These are phyloP conservation scores for Brenthis daphne DNA, from an alignment of 2,888 invertebrate genomes.

Conservation along the genomic window DNA sequence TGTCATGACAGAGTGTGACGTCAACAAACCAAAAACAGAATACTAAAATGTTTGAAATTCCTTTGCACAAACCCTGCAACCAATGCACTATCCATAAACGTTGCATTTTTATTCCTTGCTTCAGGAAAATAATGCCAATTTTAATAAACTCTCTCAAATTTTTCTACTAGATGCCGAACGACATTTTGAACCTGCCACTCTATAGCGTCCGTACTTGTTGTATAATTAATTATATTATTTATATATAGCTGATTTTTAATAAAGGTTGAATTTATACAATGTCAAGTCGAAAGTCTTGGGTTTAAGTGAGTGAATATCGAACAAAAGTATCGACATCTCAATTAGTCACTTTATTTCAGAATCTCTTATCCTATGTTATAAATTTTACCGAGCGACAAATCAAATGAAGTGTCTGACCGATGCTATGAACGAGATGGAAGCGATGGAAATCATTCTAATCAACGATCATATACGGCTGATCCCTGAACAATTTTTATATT, in stretches of 20 bases:
- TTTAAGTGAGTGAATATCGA: neutral
- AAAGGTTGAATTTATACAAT: neutral
- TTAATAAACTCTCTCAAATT: constrained; percentile 52
- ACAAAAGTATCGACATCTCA: constrained; percentile 1
- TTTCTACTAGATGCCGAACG: constrained; percentile 25
- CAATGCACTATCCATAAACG: constrained; percentile 71
- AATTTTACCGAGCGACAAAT: constrained; percentile 32
- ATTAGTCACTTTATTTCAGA: constrained; percentile 28
- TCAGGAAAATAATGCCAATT: constrained; percentile 81
- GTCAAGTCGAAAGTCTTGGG: neutral
- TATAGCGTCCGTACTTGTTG: constrained; percentile 13
- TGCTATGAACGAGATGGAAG: constrained; percentile 17
- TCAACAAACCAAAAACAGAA: constrained; percentile 53
- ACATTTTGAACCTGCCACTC: constrained; percentile 28
- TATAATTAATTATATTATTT: constrained; percentile 17
- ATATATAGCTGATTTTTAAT: constrained; percentile 10
- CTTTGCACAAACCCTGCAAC: constrained; percentile 76
- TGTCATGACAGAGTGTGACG: constrained; percentile 65
- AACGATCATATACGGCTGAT: constrained; percentile 37
- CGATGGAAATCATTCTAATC: constrained; percentile 22
- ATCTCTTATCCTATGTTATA: constrained; percentile 2
- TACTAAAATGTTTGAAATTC: constrained; percentile 62
- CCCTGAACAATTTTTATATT: constrained; percentile 26
- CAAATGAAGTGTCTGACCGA: constrained; percentile 27
- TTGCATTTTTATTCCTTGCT: constrained; percentile 70